Evolutionary conservation across 2,113 vertebrate genomes (phyloP).

Genomic region (Tragelaphus strepsiceros): DNA sequence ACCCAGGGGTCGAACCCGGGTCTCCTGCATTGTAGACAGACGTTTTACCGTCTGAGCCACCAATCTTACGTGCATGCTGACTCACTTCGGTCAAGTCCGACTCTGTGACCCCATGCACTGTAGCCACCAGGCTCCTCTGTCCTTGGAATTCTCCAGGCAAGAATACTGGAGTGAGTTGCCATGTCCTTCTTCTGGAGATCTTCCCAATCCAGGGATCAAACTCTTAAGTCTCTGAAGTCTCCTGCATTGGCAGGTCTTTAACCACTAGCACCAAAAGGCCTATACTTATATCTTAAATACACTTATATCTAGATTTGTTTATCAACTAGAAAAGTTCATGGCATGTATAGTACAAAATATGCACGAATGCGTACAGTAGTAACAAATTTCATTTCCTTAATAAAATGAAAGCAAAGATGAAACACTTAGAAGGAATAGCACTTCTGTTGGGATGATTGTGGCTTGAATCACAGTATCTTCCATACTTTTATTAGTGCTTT

Average conservation of each 20-base stretch:
- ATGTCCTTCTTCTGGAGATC: neutral
- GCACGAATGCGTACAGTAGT: neutral
- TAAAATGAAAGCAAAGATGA: neutral
- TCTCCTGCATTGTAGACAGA: no score
- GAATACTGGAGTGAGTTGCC: neutral
- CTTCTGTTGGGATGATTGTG: neutral
- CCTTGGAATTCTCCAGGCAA: neutral
- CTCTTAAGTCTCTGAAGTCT: neutral
- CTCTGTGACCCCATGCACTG: neutral
- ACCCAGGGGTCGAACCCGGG: no score
- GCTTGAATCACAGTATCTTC: neutral
- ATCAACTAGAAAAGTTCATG: neutral
- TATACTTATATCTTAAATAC: neutral
- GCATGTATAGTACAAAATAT: neutral
- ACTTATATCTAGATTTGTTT: neutral
- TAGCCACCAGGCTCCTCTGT: neutral
- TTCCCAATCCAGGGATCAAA: neutral
- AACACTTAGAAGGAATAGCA: neutral
- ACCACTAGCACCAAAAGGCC: neutral
- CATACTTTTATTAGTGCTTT: neutral
- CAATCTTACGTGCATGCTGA: neutral
- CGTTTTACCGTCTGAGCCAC: no score
- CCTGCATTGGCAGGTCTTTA: neutral
- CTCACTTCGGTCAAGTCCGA: neutral
- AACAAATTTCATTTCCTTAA: neutral